Evolutionary conservation across 2,888 invertebrate genomes (phyloP), one percentile per base, ranked within the genome.

Genomic region (Ephialtes manifestator): DNA sequence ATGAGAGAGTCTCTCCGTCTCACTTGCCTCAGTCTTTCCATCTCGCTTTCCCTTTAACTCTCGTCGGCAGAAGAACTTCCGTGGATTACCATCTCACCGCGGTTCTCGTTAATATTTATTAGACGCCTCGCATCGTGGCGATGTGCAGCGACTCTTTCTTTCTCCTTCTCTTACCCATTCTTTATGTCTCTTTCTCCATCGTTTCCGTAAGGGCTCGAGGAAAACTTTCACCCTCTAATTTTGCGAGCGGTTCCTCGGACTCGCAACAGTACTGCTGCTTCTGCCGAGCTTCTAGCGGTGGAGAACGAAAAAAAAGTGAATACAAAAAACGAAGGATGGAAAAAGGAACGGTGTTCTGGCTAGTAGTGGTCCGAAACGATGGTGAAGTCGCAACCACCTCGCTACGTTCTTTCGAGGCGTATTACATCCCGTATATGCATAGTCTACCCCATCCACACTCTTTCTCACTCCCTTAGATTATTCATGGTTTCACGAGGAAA

Each of bases 21-120:
- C 70, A 55, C 78, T 77, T 46, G 60, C 68, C 60, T 71, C 79
- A 43, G 13, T 63, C 84, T 68, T 48, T 53, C 55, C 43, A 43
- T 46, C 71, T 85, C 48, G 31, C 76, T 85, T 79, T 80, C 80
- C 77, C 82, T 88, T 86, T 85, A 86, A 89, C 90, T 88, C 89
- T 90, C 87, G 89, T 88, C 85, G 88, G 86, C 87, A 90, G 89
- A 89, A 89, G 89, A 92, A 92, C 90, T 92, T 92, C 87, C 88
- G 89, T 82, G 91, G 91, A 92, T 92, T 93, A 92, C 91, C 92
- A 92, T 92, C 90, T 90, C 91, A 88, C 90, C 89, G 89, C 87
- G 87, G 89, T 89, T 90, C 91, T 91, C 90, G 93, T 93, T 93
- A 93, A 93, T 93, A 93, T 93, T 93, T 93, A 93, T 93, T 90